Evolutionary conservation across 2,797 vertebrate species (phyloP), one percentile per base, ranked within the genome.

Genomic region (Hoplostethus atlanticus): DNA sequence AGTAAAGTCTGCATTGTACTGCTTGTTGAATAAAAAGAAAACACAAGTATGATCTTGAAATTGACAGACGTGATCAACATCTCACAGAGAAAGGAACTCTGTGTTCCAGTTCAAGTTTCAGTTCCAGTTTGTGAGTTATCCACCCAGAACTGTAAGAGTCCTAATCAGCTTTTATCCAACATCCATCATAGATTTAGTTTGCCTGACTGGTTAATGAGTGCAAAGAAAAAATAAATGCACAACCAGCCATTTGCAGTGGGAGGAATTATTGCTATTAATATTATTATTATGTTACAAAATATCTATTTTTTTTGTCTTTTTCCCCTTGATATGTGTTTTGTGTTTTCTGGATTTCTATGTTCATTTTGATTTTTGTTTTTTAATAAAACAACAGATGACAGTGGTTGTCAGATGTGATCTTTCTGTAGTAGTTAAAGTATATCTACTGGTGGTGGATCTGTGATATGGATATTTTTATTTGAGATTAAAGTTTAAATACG

Each of bases 351-450:
- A 74, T 84, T 85, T 84, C 25, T 75, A 65, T 92, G 76, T 85
- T 80, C 5, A 66, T 91, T 86, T 86, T 74, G 57, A 78, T 86
- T 44, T 80, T 74, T 75, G 34, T 91, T 93, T 94, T 93, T 54
- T 92, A 92, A 92, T 92, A 93, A 94, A 94, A 91, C 70, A 76
- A 67, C 64, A 76, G 75, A 80, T 84, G 68, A 66, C 64, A 28
- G 44, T 74, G 59, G 34, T 64, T 71, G 38, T 17, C 25, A 42
- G 28, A 25, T 52, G 30, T 21, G 30, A 21, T 15, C 1, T 53
- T 4, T 62, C 11, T 42, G 8, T 38, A 42, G 8, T 12, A 42
- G 10, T 28, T 15, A 12, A 16, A 13, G 6, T 21, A 6, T 44
- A 16, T 46, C 44, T 10, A 11, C 30, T 58, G 8, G 8, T 53